These are phyloP conservation scores for Eristalinus aeneus DNA, from an alignment of 2,888 invertebrate species.

Conservation along the genomic window DNA sequence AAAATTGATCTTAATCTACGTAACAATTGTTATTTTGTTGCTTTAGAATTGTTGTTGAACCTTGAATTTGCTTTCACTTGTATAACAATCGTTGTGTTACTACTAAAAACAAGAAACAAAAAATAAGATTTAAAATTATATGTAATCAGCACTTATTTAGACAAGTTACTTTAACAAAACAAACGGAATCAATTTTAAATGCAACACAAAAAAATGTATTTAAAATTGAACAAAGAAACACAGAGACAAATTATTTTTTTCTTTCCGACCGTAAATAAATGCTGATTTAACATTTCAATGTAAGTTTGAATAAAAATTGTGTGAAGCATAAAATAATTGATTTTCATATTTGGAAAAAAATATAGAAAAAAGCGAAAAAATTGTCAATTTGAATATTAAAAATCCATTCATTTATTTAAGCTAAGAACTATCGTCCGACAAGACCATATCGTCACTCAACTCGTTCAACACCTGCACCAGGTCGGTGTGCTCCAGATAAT, in stretches of 20 bases:
- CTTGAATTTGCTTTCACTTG: neutral
- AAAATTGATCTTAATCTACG: conserved; percentile 52
- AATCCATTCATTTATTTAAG: conserved; percentile 14
- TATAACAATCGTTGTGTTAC: conserved; percentile 33
- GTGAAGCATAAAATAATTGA: neutral
- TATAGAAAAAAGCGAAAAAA: neutral
- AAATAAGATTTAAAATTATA: neutral
- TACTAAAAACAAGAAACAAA: neutral
- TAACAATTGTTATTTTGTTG: conserved; percentile 20
- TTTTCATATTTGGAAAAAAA: neutral
- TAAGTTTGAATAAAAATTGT: neutral
- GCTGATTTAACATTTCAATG: conserved; percentile 23
- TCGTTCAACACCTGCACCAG: conserved; percentile 76
- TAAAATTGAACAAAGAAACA: neutral
- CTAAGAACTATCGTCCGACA: conserved; percentile 43
- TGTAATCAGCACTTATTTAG: conserved; percentile 53
- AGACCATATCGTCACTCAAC: conserved; percentile 74
- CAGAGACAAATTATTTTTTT: neutral
- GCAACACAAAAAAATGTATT: conserved; percentile 12
- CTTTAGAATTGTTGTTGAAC: neutral
- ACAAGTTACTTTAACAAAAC: neutral
- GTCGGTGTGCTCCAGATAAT: conserved; percentile 74
- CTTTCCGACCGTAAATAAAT: conserved; percentile 29
- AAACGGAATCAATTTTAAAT: conserved; percentile 4
- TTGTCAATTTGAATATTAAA: neutral